Conservation (phyloP, 92 coral and sea anemone species). For the Siderastrea radians region DNA sequence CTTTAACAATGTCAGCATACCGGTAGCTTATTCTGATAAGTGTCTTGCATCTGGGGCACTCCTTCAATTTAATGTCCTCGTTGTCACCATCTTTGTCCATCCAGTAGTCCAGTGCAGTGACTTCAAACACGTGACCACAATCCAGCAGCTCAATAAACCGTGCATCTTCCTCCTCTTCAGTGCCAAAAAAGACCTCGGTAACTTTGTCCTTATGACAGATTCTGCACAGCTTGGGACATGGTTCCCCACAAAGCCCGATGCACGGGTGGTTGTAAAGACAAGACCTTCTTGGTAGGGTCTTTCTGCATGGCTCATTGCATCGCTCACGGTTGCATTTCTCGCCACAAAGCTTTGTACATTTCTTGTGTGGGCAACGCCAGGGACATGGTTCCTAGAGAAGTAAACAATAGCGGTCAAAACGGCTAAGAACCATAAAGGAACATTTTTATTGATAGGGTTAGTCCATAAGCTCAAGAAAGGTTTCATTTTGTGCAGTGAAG, state of each 20-base stretch:
- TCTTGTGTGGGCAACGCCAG: constrained; percentile 80
- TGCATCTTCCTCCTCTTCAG: constrained; percentile 79
- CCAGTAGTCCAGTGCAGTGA: constrained; percentile 79
- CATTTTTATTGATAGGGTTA: neutral
- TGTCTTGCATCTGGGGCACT: constrained; percentile 89
- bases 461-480: too few species aligned
- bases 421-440: neutral
- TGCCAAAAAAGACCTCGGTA: constrained; percentile 86
- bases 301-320: constrained; percentile 80
- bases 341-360: constrained; percentile 72
- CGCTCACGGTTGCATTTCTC: constrained; percentile 84
- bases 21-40: constrained; percentile 85
- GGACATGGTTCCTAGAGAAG: constrained; percentile 68
- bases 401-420: neutral
- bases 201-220: constrained; percentile 81
- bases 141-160: constrained; percentile 83
- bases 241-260: constrained; percentile 94
- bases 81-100: constrained; percentile 63
- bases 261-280: constrained; percentile 77
- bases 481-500: too few species aligned
- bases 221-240: constrained; percentile 88
- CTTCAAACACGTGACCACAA: constrained; percentile 92
- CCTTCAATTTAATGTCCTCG: constrained; percentile 70
- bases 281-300: constrained; percentile 29
- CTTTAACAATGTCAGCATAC: constrained; percentile 85